phyloP scores from a whole-genome alignment of 2,113 vertebrate genomes.

The Tretioscincus oriximinensis region DNA sequence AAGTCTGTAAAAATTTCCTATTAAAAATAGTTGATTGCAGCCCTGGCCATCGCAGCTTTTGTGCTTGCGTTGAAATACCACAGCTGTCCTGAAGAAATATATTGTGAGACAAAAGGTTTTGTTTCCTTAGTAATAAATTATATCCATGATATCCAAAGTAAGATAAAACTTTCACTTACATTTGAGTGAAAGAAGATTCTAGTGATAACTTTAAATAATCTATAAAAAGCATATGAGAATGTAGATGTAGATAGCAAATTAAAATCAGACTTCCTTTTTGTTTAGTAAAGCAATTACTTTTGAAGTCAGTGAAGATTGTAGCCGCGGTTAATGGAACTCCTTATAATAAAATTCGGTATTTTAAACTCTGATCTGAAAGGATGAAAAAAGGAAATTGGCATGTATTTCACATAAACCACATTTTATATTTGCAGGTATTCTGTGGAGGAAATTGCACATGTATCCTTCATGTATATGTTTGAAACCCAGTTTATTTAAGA shows the following conservation, averaged over 20 bases:
- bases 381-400: conserved; percentile 39
- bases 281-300: conserved; percentile 75
- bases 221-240: conserved; percentile 84
- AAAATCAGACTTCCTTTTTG: conserved; percentile 83
- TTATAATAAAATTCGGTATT: conserved; percentile 68
- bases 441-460: conserved; percentile 4
- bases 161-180: conserved; percentile 87
- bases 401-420: background rate
- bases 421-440: background rate
- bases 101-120: conserved; percentile 82
- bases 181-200: conserved; percentile 81
- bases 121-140: conserved; percentile 82
- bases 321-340: conserved; percentile 76
- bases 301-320: conserved; percentile 72
- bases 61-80: conserved; percentile 84
- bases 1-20: conserved; percentile 85
- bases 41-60: conserved; percentile 82
- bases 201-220: conserved; percentile 80
- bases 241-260: conserved; percentile 82
- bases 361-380: conserved; percentile 72
- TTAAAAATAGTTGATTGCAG: conserved; percentile 87
- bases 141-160: conserved; percentile 77
- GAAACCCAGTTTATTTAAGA: no score
- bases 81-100: conserved; percentile 90
- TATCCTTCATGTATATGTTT: background rate